phyloP scores from a whole-genome alignment of 1,140 invertebrate genomes.

The Arion vulgaris region DNA sequence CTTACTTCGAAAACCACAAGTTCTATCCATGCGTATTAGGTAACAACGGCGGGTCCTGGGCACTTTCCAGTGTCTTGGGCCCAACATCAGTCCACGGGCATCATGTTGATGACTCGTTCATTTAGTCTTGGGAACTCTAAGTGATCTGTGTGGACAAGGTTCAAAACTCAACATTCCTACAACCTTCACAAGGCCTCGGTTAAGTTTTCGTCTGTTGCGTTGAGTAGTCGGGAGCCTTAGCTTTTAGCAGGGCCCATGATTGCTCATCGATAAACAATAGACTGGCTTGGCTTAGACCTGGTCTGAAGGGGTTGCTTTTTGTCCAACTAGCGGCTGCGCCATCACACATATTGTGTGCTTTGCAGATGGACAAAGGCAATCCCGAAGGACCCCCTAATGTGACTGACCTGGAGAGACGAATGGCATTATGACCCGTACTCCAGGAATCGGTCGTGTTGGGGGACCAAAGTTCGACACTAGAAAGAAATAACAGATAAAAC shows the following conservation, averaged over 20 bases:
- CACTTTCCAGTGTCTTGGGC: conserved; percentile 25
- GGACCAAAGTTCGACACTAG: background rate
- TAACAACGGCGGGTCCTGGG: conserved; percentile 10
- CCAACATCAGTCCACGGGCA: conserved; percentile 18
- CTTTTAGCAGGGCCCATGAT: background rate
- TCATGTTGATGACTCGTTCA: conserved; percentile 14
- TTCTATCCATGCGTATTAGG: background rate
- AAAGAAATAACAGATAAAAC: background rate
- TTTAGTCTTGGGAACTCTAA: conserved; percentile 2
- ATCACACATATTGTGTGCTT: conserved; percentile 36
- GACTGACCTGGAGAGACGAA: conserved; percentile 24
- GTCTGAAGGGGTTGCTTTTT: background rate
- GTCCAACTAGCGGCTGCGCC: conserved; percentile 34
- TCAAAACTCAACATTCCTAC: background rate
- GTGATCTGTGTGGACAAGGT: background rate
- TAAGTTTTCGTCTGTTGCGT: background rate
- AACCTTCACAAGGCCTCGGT: conserved; percentile 9
- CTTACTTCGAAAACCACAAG: conserved; percentile 15
- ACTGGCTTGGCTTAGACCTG: background rate
- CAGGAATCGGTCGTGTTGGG: conserved; percentile 35
- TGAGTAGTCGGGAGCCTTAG: background rate
- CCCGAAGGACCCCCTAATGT: conserved; percentile 7
- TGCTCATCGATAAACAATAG: background rate
- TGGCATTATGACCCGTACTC: conserved; percentile 10
- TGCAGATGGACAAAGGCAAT: background rate